A percentile compares a stretch with the other conserved stretches of the same genome.
These are phyloP conservation scores for Vidua macroura DNA, from an alignment of 2,113 vertebrate species.

Conservation along the genomic window DNA sequence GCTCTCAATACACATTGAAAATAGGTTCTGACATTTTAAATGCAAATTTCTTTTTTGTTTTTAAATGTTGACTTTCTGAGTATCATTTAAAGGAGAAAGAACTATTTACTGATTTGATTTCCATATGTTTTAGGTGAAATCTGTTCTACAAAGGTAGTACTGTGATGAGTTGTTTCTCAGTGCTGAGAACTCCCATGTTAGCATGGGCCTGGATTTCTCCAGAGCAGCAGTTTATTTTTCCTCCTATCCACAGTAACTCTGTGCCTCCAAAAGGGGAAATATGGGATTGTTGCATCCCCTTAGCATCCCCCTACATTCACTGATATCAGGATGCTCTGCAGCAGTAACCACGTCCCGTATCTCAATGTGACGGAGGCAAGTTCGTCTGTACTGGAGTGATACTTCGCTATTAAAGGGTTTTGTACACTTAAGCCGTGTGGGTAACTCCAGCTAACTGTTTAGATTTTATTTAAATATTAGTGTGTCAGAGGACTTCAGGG, in stretches of 20 bases:
- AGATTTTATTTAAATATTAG: background rate
- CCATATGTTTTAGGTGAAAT: background rate
- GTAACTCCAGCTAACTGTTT: background rate
- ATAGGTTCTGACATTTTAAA: background rate
- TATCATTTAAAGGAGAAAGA: background rate
- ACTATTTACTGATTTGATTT: background rate
- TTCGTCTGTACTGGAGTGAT: background rate
- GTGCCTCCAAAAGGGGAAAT: background rate
- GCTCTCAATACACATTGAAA: background rate
- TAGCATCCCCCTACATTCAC: background rate
- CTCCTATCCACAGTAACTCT: background rate
- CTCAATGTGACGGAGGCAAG: background rate
- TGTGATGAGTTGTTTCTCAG: background rate
- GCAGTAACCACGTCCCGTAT: fast-evolving
- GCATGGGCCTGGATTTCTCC: background rate
- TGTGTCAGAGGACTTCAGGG: background rate
- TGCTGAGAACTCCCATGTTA: background rate
- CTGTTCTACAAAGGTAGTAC: background rate
- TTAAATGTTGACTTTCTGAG: background rate
- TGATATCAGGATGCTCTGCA: background rate
- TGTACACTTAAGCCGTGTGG: background rate
- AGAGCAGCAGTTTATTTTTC: background rate
- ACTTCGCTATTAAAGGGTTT: background rate
- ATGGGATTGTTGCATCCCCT: background rate
- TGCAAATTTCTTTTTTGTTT: background rate